Conservation (phyloP, 2,888 invertebrate species). For the Pristionchus maxplancki region DNA sequence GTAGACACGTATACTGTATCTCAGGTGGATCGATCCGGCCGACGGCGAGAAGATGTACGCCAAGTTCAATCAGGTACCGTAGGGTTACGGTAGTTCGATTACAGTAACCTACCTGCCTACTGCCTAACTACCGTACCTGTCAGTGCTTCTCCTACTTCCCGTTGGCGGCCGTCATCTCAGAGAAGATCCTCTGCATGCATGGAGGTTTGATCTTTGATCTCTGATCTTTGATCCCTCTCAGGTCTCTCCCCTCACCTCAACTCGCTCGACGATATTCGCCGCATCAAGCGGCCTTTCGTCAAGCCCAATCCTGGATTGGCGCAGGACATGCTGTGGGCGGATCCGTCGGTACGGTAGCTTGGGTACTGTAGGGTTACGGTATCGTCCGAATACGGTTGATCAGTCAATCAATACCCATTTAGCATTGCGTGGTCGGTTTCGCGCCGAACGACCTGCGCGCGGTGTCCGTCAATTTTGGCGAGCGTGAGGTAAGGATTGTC, state of each 20-base stretch:
- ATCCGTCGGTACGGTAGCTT: conserved; percentile 48
- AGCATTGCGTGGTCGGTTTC: not conserved
- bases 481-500: not conserved
- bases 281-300: conserved; percentile 55
- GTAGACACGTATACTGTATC: not conserved
- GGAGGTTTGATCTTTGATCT: conserved; percentile 51
- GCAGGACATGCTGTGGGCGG: conserved; percentile 60
- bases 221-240: conserved; percentile 22
- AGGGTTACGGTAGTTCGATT: not conserved
- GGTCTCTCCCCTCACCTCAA: conserved; percentile 60
- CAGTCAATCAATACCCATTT: not conserved
- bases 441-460: not conserved
- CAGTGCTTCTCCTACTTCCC: conserved; percentile 61
- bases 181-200: conserved; percentile 65
- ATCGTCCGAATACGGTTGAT: too few relatives aligned
- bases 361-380: not conserved
- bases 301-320: conserved; percentile 42
- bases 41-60: conserved; percentile 54
- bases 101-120: not conserved
- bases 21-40: conserved; percentile 17
- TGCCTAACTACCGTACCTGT: too few relatives aligned
- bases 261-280: conserved; percentile 62
- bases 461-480: conserved; percentile 43
- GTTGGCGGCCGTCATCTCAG: conserved; percentile 60
- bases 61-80: conserved; percentile 57